Conservation (phyloP, 2,797 vertebrate species). For the Schizopygopsis pylzovi region DNA sequence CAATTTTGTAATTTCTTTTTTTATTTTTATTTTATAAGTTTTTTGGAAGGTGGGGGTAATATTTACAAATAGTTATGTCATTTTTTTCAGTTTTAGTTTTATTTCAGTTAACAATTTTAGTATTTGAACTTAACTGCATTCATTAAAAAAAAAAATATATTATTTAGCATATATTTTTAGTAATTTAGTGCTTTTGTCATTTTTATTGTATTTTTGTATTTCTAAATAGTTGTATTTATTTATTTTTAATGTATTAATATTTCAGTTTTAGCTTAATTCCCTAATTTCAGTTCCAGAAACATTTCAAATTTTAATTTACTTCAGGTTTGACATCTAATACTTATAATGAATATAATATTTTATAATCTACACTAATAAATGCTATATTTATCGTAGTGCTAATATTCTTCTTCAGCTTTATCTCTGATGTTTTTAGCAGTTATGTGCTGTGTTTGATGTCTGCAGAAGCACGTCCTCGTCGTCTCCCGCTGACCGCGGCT, state of each 20-base stretch:
- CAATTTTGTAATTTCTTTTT: not conserved
- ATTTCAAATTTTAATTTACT: not conserved
- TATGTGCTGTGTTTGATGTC: not conserved
- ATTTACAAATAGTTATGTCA: not conserved
- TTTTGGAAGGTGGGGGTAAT: not conserved
- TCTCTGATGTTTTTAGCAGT: too few relatives aligned
- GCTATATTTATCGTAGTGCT: not conserved
- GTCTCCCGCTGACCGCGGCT: not conserved
- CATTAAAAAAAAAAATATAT: too few relatives aligned
- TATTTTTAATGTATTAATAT: not conserved
- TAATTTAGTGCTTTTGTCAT: too few relatives aligned
- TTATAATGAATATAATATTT: not conserved
- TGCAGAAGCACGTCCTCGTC: constrained; percentile 54
- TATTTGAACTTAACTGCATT: not conserved
- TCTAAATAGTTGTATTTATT: not conserved
- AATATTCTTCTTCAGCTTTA: not conserved
- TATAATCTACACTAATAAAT: not conserved
- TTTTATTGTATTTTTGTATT: too few relatives aligned
- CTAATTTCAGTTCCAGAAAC: not conserved
- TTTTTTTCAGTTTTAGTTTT: not conserved
- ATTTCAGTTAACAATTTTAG: not conserved
- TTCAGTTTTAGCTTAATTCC: not conserved
- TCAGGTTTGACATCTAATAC: not conserved
- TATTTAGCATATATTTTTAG: too few relatives aligned
- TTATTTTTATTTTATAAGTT: not conserved